These are phyloP conservation scores for Toxotes jaculatrix DNA, from an alignment of 2,113 vertebrate species.

Conservation along the genomic window DNA sequence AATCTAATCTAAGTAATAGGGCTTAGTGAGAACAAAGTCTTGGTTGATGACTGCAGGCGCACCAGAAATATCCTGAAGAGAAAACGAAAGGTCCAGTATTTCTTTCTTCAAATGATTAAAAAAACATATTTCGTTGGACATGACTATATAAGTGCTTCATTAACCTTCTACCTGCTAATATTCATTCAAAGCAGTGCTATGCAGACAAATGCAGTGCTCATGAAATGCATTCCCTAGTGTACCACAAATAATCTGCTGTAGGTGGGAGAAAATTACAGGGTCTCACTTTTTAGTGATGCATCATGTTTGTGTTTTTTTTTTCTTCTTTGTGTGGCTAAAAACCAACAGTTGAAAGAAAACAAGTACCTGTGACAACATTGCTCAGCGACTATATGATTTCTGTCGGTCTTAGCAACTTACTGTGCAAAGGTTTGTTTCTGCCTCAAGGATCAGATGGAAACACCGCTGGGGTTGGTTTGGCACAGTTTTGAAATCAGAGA, in stretches of 20 bases:
- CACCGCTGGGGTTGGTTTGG: constrained; percentile 21
- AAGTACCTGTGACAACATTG: constrained; percentile 5
- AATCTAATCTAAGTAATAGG: constrained; percentile 60
- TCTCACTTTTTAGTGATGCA: constrained; percentile 20
- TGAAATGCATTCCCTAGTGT: constrained; percentile 7
- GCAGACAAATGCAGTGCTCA: neutral
- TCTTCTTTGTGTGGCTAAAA: constrained; percentile 8
- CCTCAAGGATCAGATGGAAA: constrained; percentile 59
- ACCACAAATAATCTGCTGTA: constrained; percentile 31
- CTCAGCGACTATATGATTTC: constrained; percentile 29
- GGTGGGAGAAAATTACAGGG: constrained; percentile 1
- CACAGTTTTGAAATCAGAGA: constrained; percentile 51
- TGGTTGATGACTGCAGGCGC: constrained; percentile 25
- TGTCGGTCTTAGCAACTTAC: constrained; percentile 19
- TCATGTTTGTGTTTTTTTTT: constrained; percentile 22
- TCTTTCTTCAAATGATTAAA: constrained; percentile 33
- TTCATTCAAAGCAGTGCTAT: constrained; percentile 7
- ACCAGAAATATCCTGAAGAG: constrained; percentile 33
- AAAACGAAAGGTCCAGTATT: constrained; percentile 39
- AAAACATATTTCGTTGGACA: constrained; percentile 21
- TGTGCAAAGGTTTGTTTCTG: constrained; percentile 38
- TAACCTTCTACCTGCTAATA: constrained; percentile 30
- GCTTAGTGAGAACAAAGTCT: constrained; percentile 44
- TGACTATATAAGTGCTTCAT: constrained; percentile 1
- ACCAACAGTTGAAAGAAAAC: constrained; percentile 37